These are phyloP conservation scores for Hirtodrosophila histrioides DNA, from an alignment of 2,888 invertebrate species.

Conservation along the genomic window DNA sequence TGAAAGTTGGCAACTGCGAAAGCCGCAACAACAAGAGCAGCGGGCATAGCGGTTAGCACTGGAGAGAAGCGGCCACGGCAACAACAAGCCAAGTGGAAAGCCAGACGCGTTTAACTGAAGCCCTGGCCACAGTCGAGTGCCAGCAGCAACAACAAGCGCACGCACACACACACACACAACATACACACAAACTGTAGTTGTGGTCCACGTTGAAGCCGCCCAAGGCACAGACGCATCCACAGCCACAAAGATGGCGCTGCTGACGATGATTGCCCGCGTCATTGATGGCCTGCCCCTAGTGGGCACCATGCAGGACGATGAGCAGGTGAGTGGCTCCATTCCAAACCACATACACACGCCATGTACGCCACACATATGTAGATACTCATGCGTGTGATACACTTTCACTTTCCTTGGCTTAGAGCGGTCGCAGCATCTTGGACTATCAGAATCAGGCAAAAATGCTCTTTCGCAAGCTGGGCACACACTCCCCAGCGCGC, in stretches of 20 bases:
- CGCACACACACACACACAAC: background rate
- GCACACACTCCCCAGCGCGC: slow-evolving; percentile 93
- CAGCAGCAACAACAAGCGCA: slow-evolving; percentile 7
- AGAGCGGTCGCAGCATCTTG: slow-evolving; percentile 92
- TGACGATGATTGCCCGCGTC: slow-evolving; percentile 98
- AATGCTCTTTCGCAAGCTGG: slow-evolving; percentile 97
- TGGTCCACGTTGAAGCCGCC: slow-evolving; percentile 18
- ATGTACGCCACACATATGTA: background rate
- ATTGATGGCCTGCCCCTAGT: slow-evolving; percentile 97
- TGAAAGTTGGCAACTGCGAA: slow-evolving; percentile 31
- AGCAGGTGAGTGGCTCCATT: slow-evolving; percentile 89
- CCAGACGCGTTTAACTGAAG: slow-evolving; percentile 53
- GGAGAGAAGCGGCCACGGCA: slow-evolving; percentile 38
- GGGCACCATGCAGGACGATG: slow-evolving; percentile 99
- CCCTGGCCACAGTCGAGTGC: slow-evolving; percentile 63
- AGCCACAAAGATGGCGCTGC: slow-evolving; percentile 91
- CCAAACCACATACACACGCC: background rate
- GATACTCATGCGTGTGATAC: background rate
- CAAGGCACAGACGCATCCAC: slow-evolving; percentile 5
- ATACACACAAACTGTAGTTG: slow-evolving; percentile 4
- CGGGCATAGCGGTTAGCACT: slow-evolving; percentile 16
- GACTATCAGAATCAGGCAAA: slow-evolving; percentile 99
- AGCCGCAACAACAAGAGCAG: slow-evolving; percentile 11
- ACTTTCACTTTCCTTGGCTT: slow-evolving; percentile 61
- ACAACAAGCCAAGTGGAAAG: slow-evolving; percentile 47